Percentiles rank a stretch among this genome's conserved stretches.
phyloP scores from a whole-genome alignment of 2,113 vertebrate species.

The Potamarius usumacintae region DNA sequence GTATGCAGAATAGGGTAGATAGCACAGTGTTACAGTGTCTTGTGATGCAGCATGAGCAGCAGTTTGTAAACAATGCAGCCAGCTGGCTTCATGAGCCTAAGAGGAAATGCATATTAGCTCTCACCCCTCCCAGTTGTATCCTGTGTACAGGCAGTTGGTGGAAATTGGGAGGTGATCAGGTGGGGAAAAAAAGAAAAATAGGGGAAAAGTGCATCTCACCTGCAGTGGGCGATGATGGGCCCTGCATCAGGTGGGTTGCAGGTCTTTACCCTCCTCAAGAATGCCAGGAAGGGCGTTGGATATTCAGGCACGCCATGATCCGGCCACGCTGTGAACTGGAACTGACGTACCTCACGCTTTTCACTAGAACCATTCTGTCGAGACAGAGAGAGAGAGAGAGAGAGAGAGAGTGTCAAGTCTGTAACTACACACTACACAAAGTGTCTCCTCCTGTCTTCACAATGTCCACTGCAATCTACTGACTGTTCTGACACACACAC shows the following conservation, averaged over 20 bases:
- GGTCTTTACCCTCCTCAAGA: constrained; percentile 93
- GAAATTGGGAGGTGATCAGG: not conserved
- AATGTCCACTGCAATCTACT: not conserved
- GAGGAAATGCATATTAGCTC: not conserved
- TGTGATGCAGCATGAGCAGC: not conserved
- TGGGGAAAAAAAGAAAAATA: not conserved
- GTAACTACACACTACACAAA: not conserved
- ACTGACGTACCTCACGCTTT: constrained; percentile 96
- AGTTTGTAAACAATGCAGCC: not conserved
- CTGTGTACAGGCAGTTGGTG: not conserved
- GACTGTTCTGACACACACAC: not conserved
- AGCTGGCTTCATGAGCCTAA: not conserved
- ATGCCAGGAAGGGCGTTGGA: constrained; percentile 94
- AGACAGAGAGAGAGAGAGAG: not conserved
- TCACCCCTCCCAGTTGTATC: not conserved
- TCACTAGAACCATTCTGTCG: constrained; percentile 92
- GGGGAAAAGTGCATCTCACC: constrained; percentile 68
- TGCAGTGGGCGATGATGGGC: constrained; percentile 96
- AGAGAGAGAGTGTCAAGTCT: not conserved
- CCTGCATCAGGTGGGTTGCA: constrained; percentile 94
- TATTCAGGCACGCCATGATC: constrained; percentile 97
- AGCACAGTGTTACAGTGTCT: not conserved
- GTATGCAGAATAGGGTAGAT: not conserved
- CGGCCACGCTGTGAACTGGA: constrained; percentile 98
- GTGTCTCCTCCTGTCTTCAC: not conserved